Evolutionary conservation across 2,888 invertebrate genomes (phyloP), one percentile per base, ranked within the genome.

Genomic region (Synanthedon myopaeformis): DNA sequence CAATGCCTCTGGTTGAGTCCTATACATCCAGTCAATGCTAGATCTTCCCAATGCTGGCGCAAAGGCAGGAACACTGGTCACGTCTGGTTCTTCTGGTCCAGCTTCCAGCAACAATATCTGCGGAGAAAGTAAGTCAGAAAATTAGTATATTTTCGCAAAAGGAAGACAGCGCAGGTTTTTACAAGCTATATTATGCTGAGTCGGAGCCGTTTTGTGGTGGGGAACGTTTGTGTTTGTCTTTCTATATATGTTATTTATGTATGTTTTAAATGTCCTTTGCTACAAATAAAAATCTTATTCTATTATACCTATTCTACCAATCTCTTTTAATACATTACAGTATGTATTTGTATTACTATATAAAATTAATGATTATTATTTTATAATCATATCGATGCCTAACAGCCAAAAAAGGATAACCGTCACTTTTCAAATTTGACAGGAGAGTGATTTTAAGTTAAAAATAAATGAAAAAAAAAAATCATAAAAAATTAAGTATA

Each of bases 21-120:
- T 77, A 70, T 92, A 93, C 61, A 84, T 85, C 93, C 93, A 94
- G 69, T 93, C 93, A 41, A 93, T 89, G 64, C 86, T 91, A 19
- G 91, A 91, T 2, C 85, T 70, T 54, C 87, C 90, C 1, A 92
- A 72, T 5, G 78, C 79, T 8, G 91, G 89, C 0, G 92, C 90
- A 12, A 93, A 88, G 0, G 90, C 86, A 5, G 93, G 93, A 0
- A 92, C 90, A 49, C 90, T 91, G 0, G 92, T 90, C 0, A 91
- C 88, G 42, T 90, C 87, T 0, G 92, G 92, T 68, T 92, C 92
- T 66, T 92, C 92, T 4, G 86, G 86, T 0, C 92, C 92, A 0
- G 92, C 92, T 81, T 92, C 92, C 52, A 92, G 68, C 0, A 92
- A 77, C 1, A 92, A 76, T 10, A 92, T 80, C 92, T 91, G 73